A percentile compares a stretch with the other conserved stretches of the same genome.
phyloP scores from a whole-genome alignment of 1,140 invertebrate genomes.

The Ganaspis sp. region DNA sequence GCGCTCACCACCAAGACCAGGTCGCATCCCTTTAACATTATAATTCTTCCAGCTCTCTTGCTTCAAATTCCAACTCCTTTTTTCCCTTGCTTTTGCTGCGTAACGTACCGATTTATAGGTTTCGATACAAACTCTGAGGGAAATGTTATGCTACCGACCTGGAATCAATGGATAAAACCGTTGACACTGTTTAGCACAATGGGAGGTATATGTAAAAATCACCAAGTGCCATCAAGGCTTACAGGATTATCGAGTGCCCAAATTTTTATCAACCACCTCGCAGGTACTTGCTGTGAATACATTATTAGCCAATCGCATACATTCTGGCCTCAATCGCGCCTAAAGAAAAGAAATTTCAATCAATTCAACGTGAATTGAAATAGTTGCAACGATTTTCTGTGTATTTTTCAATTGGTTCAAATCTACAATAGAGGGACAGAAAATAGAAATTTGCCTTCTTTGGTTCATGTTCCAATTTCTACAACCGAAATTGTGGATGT shows the following conservation, averaged over 20 bases:
- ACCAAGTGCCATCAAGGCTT: conserved; percentile 47
- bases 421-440: neutral
- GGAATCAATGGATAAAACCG: conserved; percentile 68
- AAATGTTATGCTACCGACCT: conserved; percentile 69
- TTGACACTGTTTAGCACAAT: conserved; percentile 47
- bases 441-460: neutral
- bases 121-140: conserved; percentile 64
- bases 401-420: neutral
- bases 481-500: too few relatives aligned
- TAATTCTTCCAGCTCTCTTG: conserved; percentile 59
- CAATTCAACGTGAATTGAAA: neutral
- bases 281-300: conserved; percentile 45
- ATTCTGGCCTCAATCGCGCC: conserved; percentile 41
- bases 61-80: conserved; percentile 44
- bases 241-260: conserved; percentile 63
- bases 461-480: too few relatives aligned
- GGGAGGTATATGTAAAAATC: conserved; percentile 21
- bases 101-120: conserved; percentile 70
- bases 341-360: conserved; percentile 51
- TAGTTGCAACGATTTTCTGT: neutral
- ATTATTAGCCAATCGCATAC: conserved; percentile 52
- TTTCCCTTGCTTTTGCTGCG: conserved; percentile 55
- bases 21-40: conserved; percentile 73
- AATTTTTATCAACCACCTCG: conserved; percentile 55
- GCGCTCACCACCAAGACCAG: conserved; percentile 47